phyloP scores from a whole-genome alignment of 2,888 invertebrate genomes.

The Agonopterix subpropinquella region DNA sequence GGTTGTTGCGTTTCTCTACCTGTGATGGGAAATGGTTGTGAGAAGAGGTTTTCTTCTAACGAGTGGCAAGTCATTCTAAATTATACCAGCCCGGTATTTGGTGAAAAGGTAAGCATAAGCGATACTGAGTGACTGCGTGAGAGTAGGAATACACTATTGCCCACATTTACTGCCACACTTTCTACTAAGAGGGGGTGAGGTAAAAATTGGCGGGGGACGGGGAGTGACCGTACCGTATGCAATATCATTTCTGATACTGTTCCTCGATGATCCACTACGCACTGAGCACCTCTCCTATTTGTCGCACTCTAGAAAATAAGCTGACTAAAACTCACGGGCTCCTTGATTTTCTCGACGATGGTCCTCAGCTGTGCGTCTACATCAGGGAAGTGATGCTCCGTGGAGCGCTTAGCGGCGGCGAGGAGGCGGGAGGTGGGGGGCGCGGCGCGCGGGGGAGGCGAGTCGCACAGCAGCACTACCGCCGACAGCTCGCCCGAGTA shows the following conservation, averaged over 20 bases:
- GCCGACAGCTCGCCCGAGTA: slow-evolving; percentile 95
- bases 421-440: slow-evolving; percentile 79
- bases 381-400: slow-evolving; percentile 96
- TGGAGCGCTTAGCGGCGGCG: slow-evolving; percentile 51
- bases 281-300: too few relatives aligned
- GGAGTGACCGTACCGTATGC: too few relatives aligned
- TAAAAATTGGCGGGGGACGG: too few relatives aligned
- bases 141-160: too few relatives aligned
- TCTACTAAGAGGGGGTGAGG: too few relatives aligned
- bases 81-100: too few relatives aligned
- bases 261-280: too few relatives aligned
- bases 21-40: slow-evolving; percentile 10
- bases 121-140: too few relatives aligned
- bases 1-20: slow-evolving; percentile 43
- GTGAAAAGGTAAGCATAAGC: too few relatives aligned
- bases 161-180: too few relatives aligned
- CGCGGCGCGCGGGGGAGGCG: slow-evolving; percentile 25
- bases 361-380: slow-evolving; percentile 90
- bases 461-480: slow-evolving; percentile 87
- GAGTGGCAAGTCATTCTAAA: neutral
- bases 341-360: slow-evolving; percentile 75
- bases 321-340: slow-evolving; percentile 60
- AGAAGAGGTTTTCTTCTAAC: neutral
- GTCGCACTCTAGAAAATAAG: neutral
- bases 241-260: too few relatives aligned